Base-by-base conservation (phyloP, 2,113 vertebrate genomes). In the Ramphastos sulfuratus region DNA sequence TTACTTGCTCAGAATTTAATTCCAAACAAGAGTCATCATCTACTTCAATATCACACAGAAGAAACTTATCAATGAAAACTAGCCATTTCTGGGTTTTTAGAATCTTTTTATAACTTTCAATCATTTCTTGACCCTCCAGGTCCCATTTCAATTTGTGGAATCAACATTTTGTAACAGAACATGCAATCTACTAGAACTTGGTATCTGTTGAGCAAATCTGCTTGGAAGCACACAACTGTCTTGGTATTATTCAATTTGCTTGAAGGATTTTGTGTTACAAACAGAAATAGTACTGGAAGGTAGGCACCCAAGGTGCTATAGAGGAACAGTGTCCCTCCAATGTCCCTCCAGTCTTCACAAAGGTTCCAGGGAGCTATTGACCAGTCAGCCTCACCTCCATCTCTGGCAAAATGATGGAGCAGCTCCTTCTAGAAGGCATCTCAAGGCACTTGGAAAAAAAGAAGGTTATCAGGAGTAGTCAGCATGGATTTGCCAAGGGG, bases 71-170 rank as follows among this genome's bases (percentile, higher is more conserved):
- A 56, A 56, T 30, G 50, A 52, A 52, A 52, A 52, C 6, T 12
- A 92, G 59, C 16, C 35, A 55, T 92, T 97, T 94, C 61, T 79
- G 58, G 52, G 67, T 91, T 90, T 13, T 42, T 42, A 42, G 42
- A 42, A 15, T 90, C 42, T 82, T 92, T 90, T 80, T 61, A 95
- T 58, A 52, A 65, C n/a, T 63, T 79, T 77, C 63, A 80, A 87
- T 52, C 33, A 48, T 60, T 92, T 92, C 81, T 87, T 79, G 66
- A 78, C 20, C 60, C 82, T 81, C 37, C 66, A 82, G 85, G 70
- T 86, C 73, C 60, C 94, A 75, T 72, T 93, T 65, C 81, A 73
- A 80, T 93, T 60, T 92, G 71, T 25, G 76, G 93, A 94, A 93
- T 90, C 84, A 94, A 59, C 27, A 79, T 61, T 82, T 75, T 81